Percentiles rank a stretch among this genome's conserved stretches.
Evolutionary conservation across 1,140 invertebrate species (phyloP).

Genomic region (Leptopilina clavipes): DNA sequence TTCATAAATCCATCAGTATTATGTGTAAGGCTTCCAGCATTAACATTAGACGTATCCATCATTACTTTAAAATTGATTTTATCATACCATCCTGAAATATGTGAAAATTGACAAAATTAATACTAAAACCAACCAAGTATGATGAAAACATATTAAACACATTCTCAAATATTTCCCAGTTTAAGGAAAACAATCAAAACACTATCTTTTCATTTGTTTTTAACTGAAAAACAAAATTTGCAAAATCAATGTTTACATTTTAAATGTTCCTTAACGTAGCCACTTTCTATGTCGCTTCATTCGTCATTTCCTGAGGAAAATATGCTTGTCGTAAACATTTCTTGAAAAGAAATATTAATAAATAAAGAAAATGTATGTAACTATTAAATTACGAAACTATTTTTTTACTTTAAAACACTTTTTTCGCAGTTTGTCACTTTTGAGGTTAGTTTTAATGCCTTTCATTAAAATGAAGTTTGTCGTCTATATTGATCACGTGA

Average conservation of each 20-base stretch:
- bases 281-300: neutral
- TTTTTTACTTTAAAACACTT: neutral
- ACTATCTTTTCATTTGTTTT: too few species aligned
- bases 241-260: too few species aligned
- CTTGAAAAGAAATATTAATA: neutral
- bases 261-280: too few species aligned
- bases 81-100: neutral
- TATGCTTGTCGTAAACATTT: neutral
- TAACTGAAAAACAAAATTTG: too few species aligned
- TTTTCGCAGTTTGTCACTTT: neutral
- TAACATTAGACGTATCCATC: conserved; percentile 57
- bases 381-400: neutral
- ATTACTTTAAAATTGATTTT: neutral
- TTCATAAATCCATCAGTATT: conserved; percentile 64
- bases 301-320: neutral
- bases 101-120: neutral
- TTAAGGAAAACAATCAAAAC: too few species aligned
- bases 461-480: neutral
- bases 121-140: too few species aligned
- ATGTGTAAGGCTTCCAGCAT: conserved; percentile 57
- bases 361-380: neutral
- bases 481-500: conserved; percentile 16
- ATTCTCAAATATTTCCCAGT: too few species aligned
- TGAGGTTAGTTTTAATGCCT: neutral
- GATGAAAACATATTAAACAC: too few species aligned